Evolutionary conservation across 2,113 vertebrate species (phyloP).

Genomic region (Lichenostomus cassidix): DNA sequence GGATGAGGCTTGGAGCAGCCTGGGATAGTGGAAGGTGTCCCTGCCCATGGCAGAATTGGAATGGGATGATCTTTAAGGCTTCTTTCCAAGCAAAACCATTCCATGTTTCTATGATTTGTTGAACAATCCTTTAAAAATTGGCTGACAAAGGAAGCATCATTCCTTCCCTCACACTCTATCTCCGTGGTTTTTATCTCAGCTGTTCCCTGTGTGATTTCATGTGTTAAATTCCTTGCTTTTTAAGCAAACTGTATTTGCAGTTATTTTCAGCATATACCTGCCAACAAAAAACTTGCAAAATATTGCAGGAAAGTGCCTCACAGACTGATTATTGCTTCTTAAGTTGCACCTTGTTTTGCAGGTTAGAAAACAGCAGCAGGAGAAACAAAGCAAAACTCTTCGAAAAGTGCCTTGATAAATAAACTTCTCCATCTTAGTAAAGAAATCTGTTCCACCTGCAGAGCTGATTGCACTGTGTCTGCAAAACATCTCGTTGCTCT

Average conservation of each 20-base stretch:
- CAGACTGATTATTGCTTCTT: neutral
- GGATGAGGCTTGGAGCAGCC: accelerated
- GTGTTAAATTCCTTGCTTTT: neutral
- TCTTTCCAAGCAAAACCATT: neutral
- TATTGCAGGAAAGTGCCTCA: neutral
- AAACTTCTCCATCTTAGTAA: neutral
- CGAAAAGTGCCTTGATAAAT: neutral
- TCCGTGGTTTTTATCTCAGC: neutral
- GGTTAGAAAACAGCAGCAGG: neutral
- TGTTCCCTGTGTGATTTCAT: neutral
- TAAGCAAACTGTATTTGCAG: neutral
- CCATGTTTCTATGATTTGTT: neutral
- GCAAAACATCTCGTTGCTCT: neutral
- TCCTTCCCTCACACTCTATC: neutral
- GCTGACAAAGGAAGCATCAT: neutral
- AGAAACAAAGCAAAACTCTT: neutral
- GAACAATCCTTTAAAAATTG: neutral
- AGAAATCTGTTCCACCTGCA: neutral
- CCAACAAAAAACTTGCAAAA: neutral
- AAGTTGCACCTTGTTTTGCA: neutral
- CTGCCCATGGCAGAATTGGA: neutral
- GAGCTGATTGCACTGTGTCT: neutral
- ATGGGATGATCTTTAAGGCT: neutral
- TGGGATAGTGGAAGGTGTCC: accelerated
- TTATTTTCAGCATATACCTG: neutral